Conservation (phyloP, 2,888 invertebrate genomes). For the Pristionchus fissidentatus region DNA sequence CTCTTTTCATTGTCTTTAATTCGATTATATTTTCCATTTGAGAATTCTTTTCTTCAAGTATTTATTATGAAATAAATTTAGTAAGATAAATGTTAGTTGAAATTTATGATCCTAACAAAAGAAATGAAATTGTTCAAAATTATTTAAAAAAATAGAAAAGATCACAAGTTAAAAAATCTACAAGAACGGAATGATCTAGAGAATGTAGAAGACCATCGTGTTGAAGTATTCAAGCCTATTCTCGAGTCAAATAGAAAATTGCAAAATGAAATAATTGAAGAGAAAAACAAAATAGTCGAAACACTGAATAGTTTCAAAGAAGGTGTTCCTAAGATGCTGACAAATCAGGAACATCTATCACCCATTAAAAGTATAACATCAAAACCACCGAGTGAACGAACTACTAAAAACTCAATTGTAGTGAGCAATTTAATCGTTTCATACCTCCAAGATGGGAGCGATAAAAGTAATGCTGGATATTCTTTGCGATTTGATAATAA, state of each 20-base stretch:
- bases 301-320: slow-evolving; percentile 56
- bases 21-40: slow-evolving; percentile 26
- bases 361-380: neutral
- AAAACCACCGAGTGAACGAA: slow-evolving; percentile 50
- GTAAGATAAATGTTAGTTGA: slow-evolving; percentile 50
- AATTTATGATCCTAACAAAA: slow-evolving; percentile 59
- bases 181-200: slow-evolving; percentile 54
- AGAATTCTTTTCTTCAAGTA: neutral
- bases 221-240: slow-evolving; percentile 63
- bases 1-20: slow-evolving; percentile 54
- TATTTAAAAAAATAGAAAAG: slow-evolving; percentile 57
- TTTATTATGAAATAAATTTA: slow-evolving; percentile 34
- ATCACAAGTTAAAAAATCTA: slow-evolving; percentile 55
- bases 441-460: slow-evolving; percentile 59
- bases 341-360: slow-evolving; percentile 25
- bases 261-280: slow-evolving; percentile 63
- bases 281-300: slow-evolving; percentile 62
- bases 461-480: slow-evolving; percentile 62
- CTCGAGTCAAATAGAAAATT: slow-evolving; percentile 62
- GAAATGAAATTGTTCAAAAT: slow-evolving; percentile 56
- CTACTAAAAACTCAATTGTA: slow-evolving; percentile 51
- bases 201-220: slow-evolving; percentile 59
- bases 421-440: slow-evolving; percentile 56
- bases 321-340: neutral
- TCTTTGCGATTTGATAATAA: slow-evolving; percentile 53